Evolutionary conservation across 2,797 vertebrate genomes (phyloP), one percentile per base, ranked within the genome.

Genomic region (Alfaro cultratus): DNA sequence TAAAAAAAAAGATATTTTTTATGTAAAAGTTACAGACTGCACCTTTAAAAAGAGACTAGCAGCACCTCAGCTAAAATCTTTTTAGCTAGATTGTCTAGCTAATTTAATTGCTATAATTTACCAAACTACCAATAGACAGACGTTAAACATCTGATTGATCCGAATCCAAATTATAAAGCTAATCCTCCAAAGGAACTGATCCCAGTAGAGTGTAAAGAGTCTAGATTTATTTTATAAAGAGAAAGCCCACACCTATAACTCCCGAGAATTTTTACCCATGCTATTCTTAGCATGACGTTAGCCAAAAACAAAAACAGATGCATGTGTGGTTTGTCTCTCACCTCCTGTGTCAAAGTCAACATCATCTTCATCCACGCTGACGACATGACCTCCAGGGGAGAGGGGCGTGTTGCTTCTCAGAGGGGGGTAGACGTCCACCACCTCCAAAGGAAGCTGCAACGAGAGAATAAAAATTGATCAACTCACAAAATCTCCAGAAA

Each of bases 311-410:
- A 71, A 51, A 53, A 39, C 47, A 74, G 26, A 74, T 36, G 12
- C 36, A 31, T 46, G 9, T 31, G 12, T 4, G 7, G 31, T 77
- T 60, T 55, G n/a, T 74, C 26, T 55, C 95, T 96, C 94, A 99
- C 98, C 97, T 41, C 96, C 96, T 0, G 96, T 94, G 82, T 97
- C 95, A 73, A 97, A 95, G 77, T 95, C 75, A 15, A 95, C 87
- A 0, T 95, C 92, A 0, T 94, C 95, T 26, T 97, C 97, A 0
- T 97, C 97, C 86, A 97, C 95, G 0, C 93, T 96, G 1, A 97
- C 95, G 1, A 96, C 93, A 0, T 95, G 95, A 8, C 93, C 94
- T 47, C 95, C 93, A 0, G 92, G 94, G 1, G 94, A 90, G 1
- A 86, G 80, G 72, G 78, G 83, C 0, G 78, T 73, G 41, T 74